Base-by-base conservation (phyloP, 2,888 invertebrate species). In the Ariolimax columbianus region DNA sequence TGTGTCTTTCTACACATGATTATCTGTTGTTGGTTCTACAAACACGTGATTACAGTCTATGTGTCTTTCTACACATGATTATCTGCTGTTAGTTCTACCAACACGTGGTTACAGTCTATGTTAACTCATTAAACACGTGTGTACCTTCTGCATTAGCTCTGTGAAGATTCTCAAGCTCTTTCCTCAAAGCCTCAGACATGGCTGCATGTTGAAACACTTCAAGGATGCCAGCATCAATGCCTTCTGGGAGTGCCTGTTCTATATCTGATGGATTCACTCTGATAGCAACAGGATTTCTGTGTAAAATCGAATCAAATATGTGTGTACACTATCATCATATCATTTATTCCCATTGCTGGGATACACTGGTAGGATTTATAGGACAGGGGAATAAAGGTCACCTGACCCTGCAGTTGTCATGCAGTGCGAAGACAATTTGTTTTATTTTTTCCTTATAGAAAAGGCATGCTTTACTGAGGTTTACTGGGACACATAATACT, bases 151-250 rank as follows among this genome's bases (percentile, higher is more conserved):
- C 30, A 26, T 59, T n/a, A n/a, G 85, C 83, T 70, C 77, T 70
- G 1, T 87, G 30, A 36, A 89, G 75, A 17, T 66, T 59, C 33
- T 82, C 78, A 30, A 88, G 70, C 63, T 86, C 85, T 43, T 86
- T 77, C 59, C 72, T 79, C 23, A 89, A 38, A n/a, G 77, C 66
- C 17, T 85, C 73, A 30, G 89, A 87, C 77, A 89, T 73, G 40
- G 77, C 33, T n/a, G 82, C 80, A 17, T 79, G 68, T 30, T 84
- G n/a, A 63, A 51, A 72, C 2, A 75, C 19, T 30, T 38, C 77
- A 66, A 83, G 66, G 36, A 83, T 47, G 26, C 26, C 77, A 63
- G 19, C 38, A 63, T 77, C 83, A 63, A 83, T 51, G 43, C 70
- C 72, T 33, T 59, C 63, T 30, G 83, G 59, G 19, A 75, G 51